Conservation (phyloP, 92 coral and sea anemone species). For the Chrysogorgia sp. region DNA sequence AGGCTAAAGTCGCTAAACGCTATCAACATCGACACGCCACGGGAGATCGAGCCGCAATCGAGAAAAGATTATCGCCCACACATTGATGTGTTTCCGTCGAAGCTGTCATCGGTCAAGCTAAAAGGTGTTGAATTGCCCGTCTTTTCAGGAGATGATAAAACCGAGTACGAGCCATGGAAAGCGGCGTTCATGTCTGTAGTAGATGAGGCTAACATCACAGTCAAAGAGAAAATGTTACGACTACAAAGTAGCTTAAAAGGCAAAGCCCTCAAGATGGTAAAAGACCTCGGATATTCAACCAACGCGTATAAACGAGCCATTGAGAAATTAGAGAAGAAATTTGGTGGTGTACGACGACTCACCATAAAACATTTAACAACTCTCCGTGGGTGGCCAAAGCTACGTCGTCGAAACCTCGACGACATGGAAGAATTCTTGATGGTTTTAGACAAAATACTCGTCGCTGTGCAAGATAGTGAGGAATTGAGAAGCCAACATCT, state of each 20-base stretch:
- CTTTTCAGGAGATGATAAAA: constrained; percentile 9
- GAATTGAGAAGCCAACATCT: constrained; percentile 32
- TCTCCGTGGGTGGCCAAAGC: constrained; percentile 48
- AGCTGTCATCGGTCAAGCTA: not conserved
- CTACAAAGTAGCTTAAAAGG: constrained; percentile 16
- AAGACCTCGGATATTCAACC: not conserved
- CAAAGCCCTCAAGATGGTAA: constrained; percentile 4
- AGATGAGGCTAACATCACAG: not conserved
- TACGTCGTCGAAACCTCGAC: constrained; percentile 37
- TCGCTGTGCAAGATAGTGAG: constrained; percentile 35
- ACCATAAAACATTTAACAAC: constrained; percentile 13
- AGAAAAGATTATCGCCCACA: not conserved
- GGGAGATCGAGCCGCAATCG: not conserved
- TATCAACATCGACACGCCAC: too few relatives aligned
- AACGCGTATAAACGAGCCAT: constrained; percentile 4
- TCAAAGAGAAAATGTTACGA: constrained; percentile 8
- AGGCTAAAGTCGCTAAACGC: too few relatives aligned
- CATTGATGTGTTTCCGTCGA: not conserved
- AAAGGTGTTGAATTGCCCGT: constrained; percentile 7
- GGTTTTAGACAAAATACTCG: constrained; percentile 26
- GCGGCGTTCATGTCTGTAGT: constrained; percentile 9
- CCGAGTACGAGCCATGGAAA: constrained; percentile 1
- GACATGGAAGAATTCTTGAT: constrained; percentile 30
- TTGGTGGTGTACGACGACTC: constrained; percentile 18
- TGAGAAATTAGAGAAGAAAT: constrained; percentile 12